Evolutionary conservation across 2,888 invertebrate genomes (phyloP).

Genomic region (Catocala sponsa): DNA sequence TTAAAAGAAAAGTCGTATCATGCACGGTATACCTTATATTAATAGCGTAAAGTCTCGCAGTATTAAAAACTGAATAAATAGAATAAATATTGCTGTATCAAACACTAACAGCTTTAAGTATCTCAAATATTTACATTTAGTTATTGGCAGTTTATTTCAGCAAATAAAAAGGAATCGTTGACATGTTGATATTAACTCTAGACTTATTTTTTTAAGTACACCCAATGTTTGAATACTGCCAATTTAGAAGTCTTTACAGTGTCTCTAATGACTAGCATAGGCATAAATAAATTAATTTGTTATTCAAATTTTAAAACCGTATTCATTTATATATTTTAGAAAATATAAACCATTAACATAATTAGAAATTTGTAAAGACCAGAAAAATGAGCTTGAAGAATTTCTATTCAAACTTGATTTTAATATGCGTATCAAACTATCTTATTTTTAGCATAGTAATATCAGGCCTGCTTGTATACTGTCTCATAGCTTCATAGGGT

Average conservation of each 20-base stretch:
- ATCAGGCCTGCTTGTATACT: too few species aligned
- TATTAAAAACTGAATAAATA: constrained; percentile 4
- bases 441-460: too few species aligned
- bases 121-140: constrained; percentile 7
- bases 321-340: not conserved
- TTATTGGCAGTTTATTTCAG: not conserved
- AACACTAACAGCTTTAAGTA: constrained; percentile 3
- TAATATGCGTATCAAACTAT: too few species aligned
- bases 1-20: not conserved
- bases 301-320: not conserved
- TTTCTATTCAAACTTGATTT: too few species aligned
- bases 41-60: not conserved
- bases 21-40: not conserved
- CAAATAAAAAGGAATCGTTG: too few species aligned
- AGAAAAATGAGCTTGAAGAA: too few species aligned
- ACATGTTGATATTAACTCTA: not conserved
- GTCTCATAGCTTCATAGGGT: too few species aligned
- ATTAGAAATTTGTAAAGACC: not conserved
- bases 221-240: too few species aligned
- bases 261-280: too few species aligned
- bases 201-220: too few species aligned
- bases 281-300: not conserved
- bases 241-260: too few species aligned
- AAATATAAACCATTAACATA: not conserved
- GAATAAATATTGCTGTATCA: constrained; percentile 5